phyloP scores from a whole-genome alignment of 1,140 invertebrate species.

The Kradibia gibbosae region DNA sequence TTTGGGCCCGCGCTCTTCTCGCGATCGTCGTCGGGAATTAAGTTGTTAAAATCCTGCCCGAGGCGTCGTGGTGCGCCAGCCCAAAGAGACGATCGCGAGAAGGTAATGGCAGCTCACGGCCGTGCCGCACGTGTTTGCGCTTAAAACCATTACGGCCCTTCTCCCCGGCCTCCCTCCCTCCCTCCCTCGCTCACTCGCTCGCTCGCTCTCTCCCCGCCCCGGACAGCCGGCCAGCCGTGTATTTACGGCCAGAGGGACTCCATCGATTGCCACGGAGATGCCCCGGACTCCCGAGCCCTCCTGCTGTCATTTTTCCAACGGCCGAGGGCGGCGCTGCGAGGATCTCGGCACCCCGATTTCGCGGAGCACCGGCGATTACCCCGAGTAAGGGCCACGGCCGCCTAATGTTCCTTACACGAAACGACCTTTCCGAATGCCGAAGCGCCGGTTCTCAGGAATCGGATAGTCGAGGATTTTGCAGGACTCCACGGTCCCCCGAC shows the following conservation, averaged over 20 bases:
- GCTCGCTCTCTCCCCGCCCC: not conserved
- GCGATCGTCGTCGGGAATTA: conserved; percentile 50
- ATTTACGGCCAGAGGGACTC: conserved; percentile 1
- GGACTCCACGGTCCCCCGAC: too few relatives aligned
- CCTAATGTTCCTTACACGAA: too few relatives aligned
- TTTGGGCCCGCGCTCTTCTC: conserved; percentile 18
- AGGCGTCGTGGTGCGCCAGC: conserved; percentile 43
- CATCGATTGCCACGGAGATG: not conserved
- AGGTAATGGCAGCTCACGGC: conserved; percentile 46
- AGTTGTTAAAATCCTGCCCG: conserved; percentile 52
- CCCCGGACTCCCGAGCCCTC: not conserved
- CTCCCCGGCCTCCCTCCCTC: too few relatives aligned
- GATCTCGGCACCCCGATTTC: too few relatives aligned
- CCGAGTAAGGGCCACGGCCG: too few relatives aligned
- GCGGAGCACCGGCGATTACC: too few relatives aligned
- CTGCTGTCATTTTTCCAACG: too few relatives aligned
- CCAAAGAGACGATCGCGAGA: conserved; percentile 45
- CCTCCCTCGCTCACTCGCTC: conserved; percentile 17
- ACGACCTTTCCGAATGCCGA: too few relatives aligned
- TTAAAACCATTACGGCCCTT: conserved; percentile 14
- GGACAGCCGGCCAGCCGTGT: not conserved
- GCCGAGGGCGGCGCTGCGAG: too few relatives aligned
- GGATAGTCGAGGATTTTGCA: too few relatives aligned
- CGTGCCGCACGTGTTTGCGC: conserved; percentile 53
- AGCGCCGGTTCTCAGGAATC: too few relatives aligned